Evolutionary conservation across 2,888 invertebrate species (phyloP), one percentile per base, ranked within the genome.

Genomic region (Drosophila ezoana): DNA sequence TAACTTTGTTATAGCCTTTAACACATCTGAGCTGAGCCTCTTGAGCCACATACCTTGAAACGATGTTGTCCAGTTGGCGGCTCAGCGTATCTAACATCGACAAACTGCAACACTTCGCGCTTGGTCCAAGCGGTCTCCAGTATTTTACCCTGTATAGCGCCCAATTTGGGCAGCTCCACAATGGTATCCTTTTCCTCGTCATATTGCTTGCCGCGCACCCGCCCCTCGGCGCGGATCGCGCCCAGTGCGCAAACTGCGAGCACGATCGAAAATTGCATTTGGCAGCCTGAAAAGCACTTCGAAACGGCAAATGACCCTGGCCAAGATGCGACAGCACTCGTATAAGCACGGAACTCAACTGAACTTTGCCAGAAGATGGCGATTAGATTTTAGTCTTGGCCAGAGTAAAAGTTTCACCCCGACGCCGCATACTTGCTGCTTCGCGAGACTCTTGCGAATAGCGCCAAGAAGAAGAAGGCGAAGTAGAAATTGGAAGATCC

Each of bases 21-120:
- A 4, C 13, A 8, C n/a, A 2, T 8, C 18, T 4, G 11, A 13
- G 9, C 9, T 35, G 13, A 3, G 16, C 1, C 9, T n/a, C 18
- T 20, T 9, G n/a, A 28, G n/a, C 5, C 20, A 10, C 74, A 44
- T 73, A 92, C 92, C 91, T 92, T 92, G 54, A 92, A 92, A 0
- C 92, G 82, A 73, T 83, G 69, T 18, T 82, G 65, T 18, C 91
- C 92, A 3, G 90, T 90, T 0, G 92, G 91, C 5, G 92, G 78
- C 49, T 91, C 91, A 0, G 90, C 92, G 68, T 91, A 92, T 74
- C 90, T 79, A 1, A 92, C 79, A 74, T 91, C 92, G n/a, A 92
- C 78, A 77, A 92, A 92, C 47, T 92, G 91, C 56, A 89, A 65
- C 23, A 92, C 89, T 71, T 90, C 83, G 0, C 90, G 82, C 8